phyloP scores from a whole-genome alignment of 2,113 vertebrate species.

The Chloroceryle aenea region DNA sequence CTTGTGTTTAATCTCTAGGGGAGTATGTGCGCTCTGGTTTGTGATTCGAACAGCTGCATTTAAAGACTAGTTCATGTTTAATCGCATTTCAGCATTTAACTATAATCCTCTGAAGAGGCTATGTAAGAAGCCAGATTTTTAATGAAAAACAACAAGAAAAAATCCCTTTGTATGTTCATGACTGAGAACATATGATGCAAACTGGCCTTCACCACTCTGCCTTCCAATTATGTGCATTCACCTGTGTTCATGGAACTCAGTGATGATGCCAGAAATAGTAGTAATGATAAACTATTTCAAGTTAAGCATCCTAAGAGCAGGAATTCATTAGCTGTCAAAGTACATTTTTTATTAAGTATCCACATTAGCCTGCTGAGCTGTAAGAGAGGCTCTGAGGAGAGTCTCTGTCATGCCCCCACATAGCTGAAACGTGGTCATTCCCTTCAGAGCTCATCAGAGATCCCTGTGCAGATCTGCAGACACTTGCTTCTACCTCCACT shows the following conservation, averaged over 20 bases:
- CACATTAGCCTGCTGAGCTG: neutral
- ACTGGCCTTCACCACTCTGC: neutral
- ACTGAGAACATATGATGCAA: neutral
- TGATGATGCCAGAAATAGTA: neutral
- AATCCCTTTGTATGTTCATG: neutral
- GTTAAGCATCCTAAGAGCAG: neutral
- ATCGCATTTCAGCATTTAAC: neutral
- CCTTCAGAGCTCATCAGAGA: neutral
- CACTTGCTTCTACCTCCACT: rapidly evolving
- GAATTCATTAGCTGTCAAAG: neutral
- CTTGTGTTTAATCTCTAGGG: neutral
- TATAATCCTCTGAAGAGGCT: neutral
- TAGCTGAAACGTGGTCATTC: neutral
- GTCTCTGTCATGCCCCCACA: neutral
- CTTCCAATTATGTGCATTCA: neutral
- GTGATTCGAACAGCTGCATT: neutral
- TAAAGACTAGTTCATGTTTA: neutral
- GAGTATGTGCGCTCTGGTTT: neutral
- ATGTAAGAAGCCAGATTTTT: neutral
- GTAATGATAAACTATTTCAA: neutral
- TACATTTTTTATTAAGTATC: neutral
- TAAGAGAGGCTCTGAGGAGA: neutral
- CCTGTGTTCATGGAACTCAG: neutral
- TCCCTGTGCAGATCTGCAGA: neutral
- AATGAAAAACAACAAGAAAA: neutral